Evolutionary conservation across 2,113 vertebrate species (phyloP), one percentile per base, ranked within the genome.

Genomic region (Thomomys bottae): DNA sequence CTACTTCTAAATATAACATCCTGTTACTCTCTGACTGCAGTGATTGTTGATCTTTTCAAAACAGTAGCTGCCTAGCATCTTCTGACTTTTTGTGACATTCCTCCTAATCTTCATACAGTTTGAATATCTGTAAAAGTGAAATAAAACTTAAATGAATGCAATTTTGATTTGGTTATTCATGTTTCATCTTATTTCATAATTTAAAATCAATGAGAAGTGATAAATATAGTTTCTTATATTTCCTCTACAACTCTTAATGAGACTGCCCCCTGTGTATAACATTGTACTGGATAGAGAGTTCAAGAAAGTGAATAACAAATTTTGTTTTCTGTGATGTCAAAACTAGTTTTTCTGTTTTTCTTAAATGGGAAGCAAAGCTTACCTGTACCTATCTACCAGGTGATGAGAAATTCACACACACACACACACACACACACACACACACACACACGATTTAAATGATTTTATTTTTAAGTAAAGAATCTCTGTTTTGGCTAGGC

Each of bases 1-100:
- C 84, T 81, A 49, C 49, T 94, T 96, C 93, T 95, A 95, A 96
- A 96, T 94, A 95, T 88, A 94, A 87, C 73, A 76, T 89, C 77
- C 71, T 81, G 63, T 64, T 92, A 61, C 63, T 90, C 71, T 86
- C 67, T 49, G 23, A 93, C 68, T 73, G 92, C 71, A 88, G 23
- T 78, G 85, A 83, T 76, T 78, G 59, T 57, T 79, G 68, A 82
- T 91, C 49, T 96, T 94, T 82, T 73, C 1, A 67, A 87, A 85
- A 77, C 42, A 79, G 45, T 79, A 87, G 36, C 68, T 87, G 54
- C 61, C 85, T 94, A 42, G 21, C 6, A 89, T 72, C 64, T 88
- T 87, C 76, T 71, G 75, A 87, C 49, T 93, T 82, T 87, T 30
- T 77, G 40, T 91, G 49, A 87, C 34, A 32, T 40, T 89, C 23